These are phyloP conservation scores for Epinephelus lanceolatus DNA, from an alignment of 2,113 vertebrate species.

Conservation along the genomic window DNA sequence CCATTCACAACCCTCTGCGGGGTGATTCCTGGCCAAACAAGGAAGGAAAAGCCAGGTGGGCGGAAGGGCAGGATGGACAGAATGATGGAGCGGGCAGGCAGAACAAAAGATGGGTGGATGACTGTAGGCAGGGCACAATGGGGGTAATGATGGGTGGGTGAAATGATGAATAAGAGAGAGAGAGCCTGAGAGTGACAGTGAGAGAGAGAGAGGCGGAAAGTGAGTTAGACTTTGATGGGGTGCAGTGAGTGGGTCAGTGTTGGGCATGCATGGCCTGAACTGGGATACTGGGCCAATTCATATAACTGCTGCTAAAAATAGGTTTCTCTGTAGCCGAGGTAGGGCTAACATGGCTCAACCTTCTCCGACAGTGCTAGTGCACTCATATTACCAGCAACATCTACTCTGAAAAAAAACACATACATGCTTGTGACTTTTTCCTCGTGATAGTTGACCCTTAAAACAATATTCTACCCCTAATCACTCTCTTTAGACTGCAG, in stretches of 20 bases:
- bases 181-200: neutral
- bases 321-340: slow-evolving; percentile 66
- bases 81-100: slow-evolving; percentile 62
- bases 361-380: slow-evolving; percentile 17
- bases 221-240: slow-evolving; percentile 62
- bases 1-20: slow-evolving; percentile 70
- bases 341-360: slow-evolving; percentile 49
- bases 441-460: neutral
- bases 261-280: slow-evolving; percentile 72
- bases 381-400: slow-evolving; percentile 50
- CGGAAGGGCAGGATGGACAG: slow-evolving; percentile 67
- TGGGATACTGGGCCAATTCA: slow-evolving; percentile 84
- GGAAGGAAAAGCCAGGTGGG: slow-evolving; percentile 76
- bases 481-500: neutral
- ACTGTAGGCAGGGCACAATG: slow-evolving; percentile 63
- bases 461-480: neutral
- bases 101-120: slow-evolving; percentile 64
- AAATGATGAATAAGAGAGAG: slow-evolving; percentile 60
- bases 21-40: slow-evolving; percentile 75
- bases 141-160: slow-evolving; percentile 68
- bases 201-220: slow-evolving; percentile 3
- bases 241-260: slow-evolving; percentile 72
- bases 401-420: slow-evolving; percentile 20
- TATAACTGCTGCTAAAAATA: slow-evolving; percentile 86
- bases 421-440: neutral